A percentile compares a stretch with the other conserved stretches of the same genome.
These are phyloP conservation scores for Myotis myotis DNA, from an alignment of 2,797 vertebrate species.

Conservation along the genomic window DNA sequence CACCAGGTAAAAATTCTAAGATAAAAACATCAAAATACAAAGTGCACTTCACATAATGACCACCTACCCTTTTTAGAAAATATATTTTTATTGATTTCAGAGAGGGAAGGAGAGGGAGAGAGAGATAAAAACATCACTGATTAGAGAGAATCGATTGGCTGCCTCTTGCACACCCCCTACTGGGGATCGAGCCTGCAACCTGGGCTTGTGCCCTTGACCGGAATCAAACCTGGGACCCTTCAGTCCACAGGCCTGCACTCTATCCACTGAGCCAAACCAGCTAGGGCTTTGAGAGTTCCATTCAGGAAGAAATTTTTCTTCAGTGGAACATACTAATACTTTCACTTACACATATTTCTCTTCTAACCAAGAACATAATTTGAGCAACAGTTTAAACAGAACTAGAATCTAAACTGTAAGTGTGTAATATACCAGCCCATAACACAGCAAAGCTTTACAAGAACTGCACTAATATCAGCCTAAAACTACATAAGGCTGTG, in stretches of 20 bases:
- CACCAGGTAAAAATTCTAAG: neutral
- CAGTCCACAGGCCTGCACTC: too few relatives aligned
- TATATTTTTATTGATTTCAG: too few relatives aligned
- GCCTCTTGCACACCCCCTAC: too few relatives aligned
- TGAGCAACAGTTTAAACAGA: neutral
- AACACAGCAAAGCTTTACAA: neutral
- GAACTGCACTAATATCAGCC: neutral
- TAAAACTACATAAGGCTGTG: rapidly evolving
- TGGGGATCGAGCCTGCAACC: too few relatives aligned
- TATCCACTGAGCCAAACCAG: too few relatives aligned
- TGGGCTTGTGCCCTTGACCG: too few relatives aligned
- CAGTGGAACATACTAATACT: rapidly evolving
- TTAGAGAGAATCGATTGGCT: too few relatives aligned
- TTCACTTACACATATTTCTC: neutral
- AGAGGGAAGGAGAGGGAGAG: too few relatives aligned
- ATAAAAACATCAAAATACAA: rapidly evolving
- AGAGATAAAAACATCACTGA: too few relatives aligned
- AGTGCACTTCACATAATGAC: rapidly evolving
- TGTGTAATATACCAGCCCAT: neutral
- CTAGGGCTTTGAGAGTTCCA: neutral
- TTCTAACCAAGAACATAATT: neutral
- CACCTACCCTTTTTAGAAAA: neutral
- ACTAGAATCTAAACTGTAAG: neutral
- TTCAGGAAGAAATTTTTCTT: neutral
- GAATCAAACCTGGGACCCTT: too few relatives aligned